Conservation (phyloP, 2,888 invertebrate genomes). For the Psylliodes chrysocephalus region DNA sequence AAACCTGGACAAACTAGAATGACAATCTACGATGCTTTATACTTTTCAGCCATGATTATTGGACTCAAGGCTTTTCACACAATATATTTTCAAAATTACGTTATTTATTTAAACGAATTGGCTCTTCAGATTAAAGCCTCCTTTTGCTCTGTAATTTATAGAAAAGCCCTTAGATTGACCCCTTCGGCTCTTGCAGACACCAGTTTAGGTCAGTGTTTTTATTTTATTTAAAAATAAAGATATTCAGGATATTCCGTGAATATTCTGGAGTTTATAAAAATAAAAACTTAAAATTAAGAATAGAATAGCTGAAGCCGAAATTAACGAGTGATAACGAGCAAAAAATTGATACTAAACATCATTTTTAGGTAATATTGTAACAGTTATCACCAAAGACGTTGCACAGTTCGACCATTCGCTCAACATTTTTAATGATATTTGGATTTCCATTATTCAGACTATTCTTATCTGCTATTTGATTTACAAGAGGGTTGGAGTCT, state of each 20-base stretch:
- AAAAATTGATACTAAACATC: too few species aligned
- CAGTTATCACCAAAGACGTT: constrained; percentile 92
- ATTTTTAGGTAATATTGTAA: constrained; percentile 76
- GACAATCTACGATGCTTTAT: constrained; percentile 69
- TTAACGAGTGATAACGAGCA: too few species aligned
- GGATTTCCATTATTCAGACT: constrained; percentile 89
- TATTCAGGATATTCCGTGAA: too few species aligned
- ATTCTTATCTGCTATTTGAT: constrained; percentile 83
- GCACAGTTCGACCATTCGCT: constrained; percentile 88
- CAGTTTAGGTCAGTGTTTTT: constrained; percentile 45
- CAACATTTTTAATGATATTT: constrained; percentile 88
- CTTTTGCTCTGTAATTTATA: constrained; percentile 83
- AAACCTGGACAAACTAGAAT: constrained; percentile 66
- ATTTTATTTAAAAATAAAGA: too few species aligned
- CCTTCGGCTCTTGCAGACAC: constrained; percentile 46
- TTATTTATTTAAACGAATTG: constrained; percentile 74
- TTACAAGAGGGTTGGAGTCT: constrained; percentile 68
- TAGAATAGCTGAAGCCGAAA: too few species aligned
- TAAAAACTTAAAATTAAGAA: too few species aligned
- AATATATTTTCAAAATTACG: constrained; percentile 79
- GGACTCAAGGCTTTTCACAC: constrained; percentile 72
- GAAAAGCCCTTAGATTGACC: constrained; percentile 47
- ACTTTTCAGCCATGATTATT: constrained; percentile 76
- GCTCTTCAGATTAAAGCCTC: constrained; percentile 85
- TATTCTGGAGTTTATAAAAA: too few species aligned